Evolutionary conservation across 2,888 invertebrate genomes (phyloP), one percentile per base, ranked within the genome.

Genomic region (Ormyrus thymus): DNA sequence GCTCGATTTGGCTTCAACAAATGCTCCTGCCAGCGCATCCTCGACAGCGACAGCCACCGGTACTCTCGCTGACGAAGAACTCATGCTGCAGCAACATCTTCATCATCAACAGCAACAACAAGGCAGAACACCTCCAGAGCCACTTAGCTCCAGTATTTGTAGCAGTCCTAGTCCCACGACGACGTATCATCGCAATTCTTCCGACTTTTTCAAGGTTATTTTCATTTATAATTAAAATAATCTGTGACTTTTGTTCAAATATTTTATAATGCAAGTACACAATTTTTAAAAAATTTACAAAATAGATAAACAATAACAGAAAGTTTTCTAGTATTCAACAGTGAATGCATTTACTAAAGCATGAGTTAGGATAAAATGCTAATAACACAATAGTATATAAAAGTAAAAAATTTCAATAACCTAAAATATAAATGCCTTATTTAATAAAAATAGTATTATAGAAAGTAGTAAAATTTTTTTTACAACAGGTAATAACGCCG

Each of bases 191-290:
- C 89, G 89, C 82, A 91, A 90, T 79, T 89, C 91, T 76, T 89
- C 91, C 11, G 91, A 91, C 78, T 91, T 91, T 86, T 91, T 91
- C 84, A 91, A 91, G 89, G 91, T 91, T n/a, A 64, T 45, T 53
- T 43, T 43, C 43, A 45, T 15, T 66, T 48, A 29, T 29, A 29
- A 3, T 29, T 29, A 29, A 29, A 29, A 29, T 29, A n/a, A n/a
- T n/a, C n/a, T n/a, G n/a, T n/a, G n/a, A n/a, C n/a, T n/a, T n/a
- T n/a, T n/a, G n/a, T n/a, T n/a, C n/a, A n/a, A n/a, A n/a, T n/a
- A n/a, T n/a, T n/a, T n/a, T n/a, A n/a, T n/a, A n/a, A n/a, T n/a
- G n/a, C n/a, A 29, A 3, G 29, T 29, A 29, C 1, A 29, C 2
- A 0, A 29, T 29, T 29, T 29, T 29, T 4, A 29, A 29, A 29